Evolutionary conservation across 2,113 vertebrate species (phyloP).

Genomic region (Amia ocellicauda): DNA sequence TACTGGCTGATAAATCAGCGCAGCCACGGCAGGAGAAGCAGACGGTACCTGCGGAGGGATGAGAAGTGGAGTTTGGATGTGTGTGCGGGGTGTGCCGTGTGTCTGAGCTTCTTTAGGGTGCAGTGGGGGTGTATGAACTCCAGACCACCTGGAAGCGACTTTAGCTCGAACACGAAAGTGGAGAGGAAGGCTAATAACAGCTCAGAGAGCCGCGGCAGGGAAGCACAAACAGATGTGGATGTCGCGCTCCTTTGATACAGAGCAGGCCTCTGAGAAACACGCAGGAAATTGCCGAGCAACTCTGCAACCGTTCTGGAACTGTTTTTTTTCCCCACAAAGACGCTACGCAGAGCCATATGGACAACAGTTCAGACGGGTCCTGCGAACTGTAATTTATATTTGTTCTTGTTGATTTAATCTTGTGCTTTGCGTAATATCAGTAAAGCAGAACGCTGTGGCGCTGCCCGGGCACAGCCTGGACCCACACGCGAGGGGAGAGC

Average conservation of each 20-base stretch:
- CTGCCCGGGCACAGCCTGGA: too few relatives aligned
- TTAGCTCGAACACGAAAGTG: conserved; percentile 18
- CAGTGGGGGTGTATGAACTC: conserved; percentile 29
- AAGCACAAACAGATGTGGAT: conserved; percentile 29
- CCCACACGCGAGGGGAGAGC: too few relatives aligned
- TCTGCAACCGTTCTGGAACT: conserved; percentile 40
- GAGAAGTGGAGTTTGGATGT: too few relatives aligned
- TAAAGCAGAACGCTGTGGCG: conserved; percentile 36
- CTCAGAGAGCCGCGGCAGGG: conserved; percentile 24
- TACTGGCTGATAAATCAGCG: conserved; percentile 35
- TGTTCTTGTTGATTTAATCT: conserved; percentile 31
- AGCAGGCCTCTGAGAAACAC: conserved; percentile 51
- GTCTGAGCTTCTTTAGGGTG: background rate
- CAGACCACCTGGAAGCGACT: conserved; percentile 37
- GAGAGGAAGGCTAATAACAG: conserved; percentile 44
- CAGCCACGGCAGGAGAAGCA: too few relatives aligned
- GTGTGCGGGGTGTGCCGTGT: background rate
- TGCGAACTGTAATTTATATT: conserved; percentile 33
- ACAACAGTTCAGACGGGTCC: conserved; percentile 43
- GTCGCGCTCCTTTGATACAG: conserved; percentile 50
- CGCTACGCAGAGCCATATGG: conserved; percentile 53
- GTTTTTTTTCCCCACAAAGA: conserved; percentile 23
- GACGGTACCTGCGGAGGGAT: too few relatives aligned
- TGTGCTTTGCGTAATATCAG: conserved; percentile 53
- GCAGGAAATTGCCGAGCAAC: conserved; percentile 54